Evolutionary conservation across 2,797 vertebrate species (phyloP).

Genomic region (Eleutherodactylus coqui): DNA sequence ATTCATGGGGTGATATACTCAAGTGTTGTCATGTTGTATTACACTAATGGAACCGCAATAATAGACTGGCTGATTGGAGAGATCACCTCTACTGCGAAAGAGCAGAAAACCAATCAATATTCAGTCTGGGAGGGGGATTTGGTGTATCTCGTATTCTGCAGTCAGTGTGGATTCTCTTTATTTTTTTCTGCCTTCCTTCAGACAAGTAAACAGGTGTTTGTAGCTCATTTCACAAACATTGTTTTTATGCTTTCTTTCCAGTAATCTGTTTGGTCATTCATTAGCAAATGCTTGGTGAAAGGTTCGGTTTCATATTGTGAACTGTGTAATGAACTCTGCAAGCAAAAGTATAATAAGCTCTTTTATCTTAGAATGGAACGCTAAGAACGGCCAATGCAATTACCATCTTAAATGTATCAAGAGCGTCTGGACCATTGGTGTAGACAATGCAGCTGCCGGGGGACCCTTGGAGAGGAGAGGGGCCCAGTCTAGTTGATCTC

Average conservation of each 20-base stretch:
- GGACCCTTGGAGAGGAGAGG: too few relatives aligned
- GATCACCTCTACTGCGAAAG: conserved; percentile 57
- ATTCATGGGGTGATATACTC: conserved; percentile 58
- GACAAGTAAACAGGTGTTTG: conserved; percentile 43
- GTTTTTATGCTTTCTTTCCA: conserved; percentile 12
- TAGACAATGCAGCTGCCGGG: neutral
- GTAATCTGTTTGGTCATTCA: conserved; percentile 16
- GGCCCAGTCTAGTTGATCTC: too few relatives aligned
- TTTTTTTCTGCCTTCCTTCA: neutral
- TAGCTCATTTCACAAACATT: conserved; percentile 10
- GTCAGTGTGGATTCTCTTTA: conserved; percentile 18
- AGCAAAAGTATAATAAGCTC: neutral
- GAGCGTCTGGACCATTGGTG: neutral
- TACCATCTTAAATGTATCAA: neutral
- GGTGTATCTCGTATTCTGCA: neutral
- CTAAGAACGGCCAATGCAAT: neutral
- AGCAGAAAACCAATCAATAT: conserved; percentile 63
- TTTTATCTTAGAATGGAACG: neutral
- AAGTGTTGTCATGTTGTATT: conserved; percentile 60
- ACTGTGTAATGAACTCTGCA: neutral
- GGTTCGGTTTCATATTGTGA: neutral
- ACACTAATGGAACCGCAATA: conserved; percentile 58
- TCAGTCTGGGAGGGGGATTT: conserved; percentile 41
- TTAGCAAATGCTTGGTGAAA: neutral
- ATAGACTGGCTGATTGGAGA: conserved; percentile 61